Evolutionary conservation across 2,113 vertebrate species (phyloP).

Genomic region (Hassar affinis): DNA sequence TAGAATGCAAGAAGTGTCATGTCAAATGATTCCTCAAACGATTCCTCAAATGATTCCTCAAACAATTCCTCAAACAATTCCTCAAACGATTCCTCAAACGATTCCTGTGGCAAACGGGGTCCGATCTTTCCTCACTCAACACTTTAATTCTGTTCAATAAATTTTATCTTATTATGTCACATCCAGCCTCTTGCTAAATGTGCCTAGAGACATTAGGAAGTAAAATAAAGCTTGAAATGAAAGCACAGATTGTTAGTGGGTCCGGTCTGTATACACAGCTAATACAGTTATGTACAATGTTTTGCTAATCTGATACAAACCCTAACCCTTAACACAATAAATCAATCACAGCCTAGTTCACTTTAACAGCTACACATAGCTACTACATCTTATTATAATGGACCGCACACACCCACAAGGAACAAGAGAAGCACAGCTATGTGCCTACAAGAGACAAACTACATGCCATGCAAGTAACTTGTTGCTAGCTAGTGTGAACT

Average conservation of each 20-base stretch:
- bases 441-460: not conserved
- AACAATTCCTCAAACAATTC: no score
- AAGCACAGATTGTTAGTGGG: not conserved
- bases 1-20: not conserved
- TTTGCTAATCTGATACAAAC: not conserved
- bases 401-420: not conserved
- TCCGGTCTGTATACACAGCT: not conserved
- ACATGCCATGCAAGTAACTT: not conserved
- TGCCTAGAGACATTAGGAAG: not conserved
- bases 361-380: not conserved
- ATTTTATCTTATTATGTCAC: not conserved
- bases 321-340: not conserved
- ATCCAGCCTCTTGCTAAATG: not conserved
- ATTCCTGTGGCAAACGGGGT: not conserved
- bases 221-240: not conserved
- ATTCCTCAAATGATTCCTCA: not conserved
- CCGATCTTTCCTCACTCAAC: not conserved
- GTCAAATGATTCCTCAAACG: not conserved
- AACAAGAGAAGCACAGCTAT: not conserved
- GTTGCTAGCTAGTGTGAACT: not conserved
- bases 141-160: not conserved
- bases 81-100: no score
- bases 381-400: not conserved
- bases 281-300: not conserved
- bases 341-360: not conserved